A percentile compares a stretch with the other conserved stretches of the same genome.
These are phyloP conservation scores for Scaptomyza graminum DNA, from an alignment of 1,140 invertebrate genomes.

Conservation along the genomic window DNA sequence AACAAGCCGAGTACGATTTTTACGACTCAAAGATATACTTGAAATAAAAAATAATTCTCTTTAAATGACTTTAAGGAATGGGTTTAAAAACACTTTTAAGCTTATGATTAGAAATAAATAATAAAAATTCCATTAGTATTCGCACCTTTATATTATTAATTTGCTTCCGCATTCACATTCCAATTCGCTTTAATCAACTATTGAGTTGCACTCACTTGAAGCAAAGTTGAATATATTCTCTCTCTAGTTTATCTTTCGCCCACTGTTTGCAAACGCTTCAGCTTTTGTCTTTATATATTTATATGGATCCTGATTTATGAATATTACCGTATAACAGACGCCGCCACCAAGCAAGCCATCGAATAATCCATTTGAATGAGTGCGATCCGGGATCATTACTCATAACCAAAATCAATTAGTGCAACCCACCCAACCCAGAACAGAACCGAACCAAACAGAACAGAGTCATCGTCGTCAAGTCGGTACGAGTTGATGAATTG, in stretches of 20 bases:
- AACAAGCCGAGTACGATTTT: conserved; percentile 9
- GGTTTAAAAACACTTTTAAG: too few species aligned
- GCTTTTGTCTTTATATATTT: conserved; percentile 64
- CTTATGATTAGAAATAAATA: too few species aligned
- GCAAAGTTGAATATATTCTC: background rate
- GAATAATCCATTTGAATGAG: conserved; percentile 72
- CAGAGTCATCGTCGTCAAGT: conserved; percentile 75
- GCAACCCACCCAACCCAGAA: conserved; percentile 67
- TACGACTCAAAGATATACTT: background rate
- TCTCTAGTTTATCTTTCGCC: conserved; percentile 30
- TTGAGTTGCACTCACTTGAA: too few species aligned
- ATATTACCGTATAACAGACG: conserved; percentile 64
- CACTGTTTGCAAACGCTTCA: conserved; percentile 42
- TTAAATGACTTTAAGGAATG: too few species aligned
- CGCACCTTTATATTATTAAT: too few species aligned
- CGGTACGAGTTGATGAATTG: conserved; percentile 75
- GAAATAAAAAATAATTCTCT: too few species aligned
- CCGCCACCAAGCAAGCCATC: conserved; percentile 45
- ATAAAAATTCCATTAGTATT: too few species aligned
- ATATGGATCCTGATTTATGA: conserved; percentile 63
- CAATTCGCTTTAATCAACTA: background rate
- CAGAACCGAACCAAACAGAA: conserved; percentile 35
- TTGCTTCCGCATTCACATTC: too few species aligned
- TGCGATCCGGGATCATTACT: conserved; percentile 75
- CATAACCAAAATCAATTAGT: conserved; percentile 80